Conservation (phyloP, 2,797 vertebrate genomes). For the Halcyon leucocephala region DNA sequence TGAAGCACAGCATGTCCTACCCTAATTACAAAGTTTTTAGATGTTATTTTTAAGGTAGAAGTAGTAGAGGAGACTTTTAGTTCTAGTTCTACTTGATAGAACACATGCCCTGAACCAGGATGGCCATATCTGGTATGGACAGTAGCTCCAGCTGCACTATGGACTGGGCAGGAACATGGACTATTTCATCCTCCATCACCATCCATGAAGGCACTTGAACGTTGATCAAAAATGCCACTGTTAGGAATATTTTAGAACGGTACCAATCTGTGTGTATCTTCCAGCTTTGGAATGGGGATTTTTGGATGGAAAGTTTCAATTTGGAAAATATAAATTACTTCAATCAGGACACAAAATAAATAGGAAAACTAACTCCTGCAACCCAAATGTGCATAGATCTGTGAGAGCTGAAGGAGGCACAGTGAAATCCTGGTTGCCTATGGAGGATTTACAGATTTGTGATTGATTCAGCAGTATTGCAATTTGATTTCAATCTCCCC, state of each 20-base stretch:
- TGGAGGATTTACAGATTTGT: neutral
- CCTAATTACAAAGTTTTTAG: neutral
- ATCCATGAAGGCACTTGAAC: rapidly evolving
- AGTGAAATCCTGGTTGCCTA: neutral
- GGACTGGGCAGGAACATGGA: rapidly evolving
- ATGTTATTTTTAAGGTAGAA: neutral
- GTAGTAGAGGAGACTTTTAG: neutral
- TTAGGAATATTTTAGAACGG: neutral
- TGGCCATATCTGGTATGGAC: rapidly evolving
- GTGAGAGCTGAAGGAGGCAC: neutral
- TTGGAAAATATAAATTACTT: neutral
- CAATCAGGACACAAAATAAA: neutral
- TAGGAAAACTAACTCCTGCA: neutral
- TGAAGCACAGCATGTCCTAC: neutral
- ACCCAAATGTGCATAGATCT: neutral
- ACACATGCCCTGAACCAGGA: rapidly evolving
- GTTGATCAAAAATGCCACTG: neutral
- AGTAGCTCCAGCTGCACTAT: neutral
- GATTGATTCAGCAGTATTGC: neutral
- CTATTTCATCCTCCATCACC: neutral
- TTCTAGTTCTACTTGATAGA: neutral
- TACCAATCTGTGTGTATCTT: neutral
- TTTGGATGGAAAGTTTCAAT: neutral
- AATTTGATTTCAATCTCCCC: neutral
- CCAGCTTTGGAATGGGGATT: neutral